Conservation (phyloP, 2,797 vertebrate genomes). For the Cottoperca gobio region DNA sequence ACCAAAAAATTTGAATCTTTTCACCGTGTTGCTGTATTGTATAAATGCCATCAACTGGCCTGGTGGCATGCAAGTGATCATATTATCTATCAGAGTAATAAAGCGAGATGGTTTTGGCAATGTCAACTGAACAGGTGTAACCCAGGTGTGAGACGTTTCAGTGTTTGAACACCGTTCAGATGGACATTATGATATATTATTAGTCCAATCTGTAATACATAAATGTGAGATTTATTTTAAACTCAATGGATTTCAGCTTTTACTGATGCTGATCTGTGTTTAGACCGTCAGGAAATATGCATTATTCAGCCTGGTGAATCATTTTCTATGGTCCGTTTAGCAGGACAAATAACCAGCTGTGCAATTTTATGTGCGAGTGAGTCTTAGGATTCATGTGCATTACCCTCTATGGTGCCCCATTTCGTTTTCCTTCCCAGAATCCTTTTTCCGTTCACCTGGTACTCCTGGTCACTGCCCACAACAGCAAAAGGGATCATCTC, state of each 20-base stretch:
- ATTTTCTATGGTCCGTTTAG: slow-evolving; percentile 16
- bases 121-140: slow-evolving; percentile 25
- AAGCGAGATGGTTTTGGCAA: not conserved
- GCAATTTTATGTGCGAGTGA: slow-evolving; percentile 7
- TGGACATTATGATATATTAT: slow-evolving; percentile 7
- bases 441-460: slow-evolving; percentile 96
- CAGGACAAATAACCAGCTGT: slow-evolving; percentile 21
- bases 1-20: not conserved
- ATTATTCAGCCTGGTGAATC: slow-evolving; percentile 8
- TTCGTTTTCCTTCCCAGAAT: slow-evolving; percentile 98
- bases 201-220: not conserved
- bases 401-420: slow-evolving; percentile 99
- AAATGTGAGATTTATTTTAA: too few relatives aligned
- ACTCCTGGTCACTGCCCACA: slow-evolving; percentile 98
- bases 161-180: not conserved
- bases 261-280: not conserved
- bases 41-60: not conserved
- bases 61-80: not conserved
- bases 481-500: slow-evolving; percentile 99
- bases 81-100: not conserved
- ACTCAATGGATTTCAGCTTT: not conserved
- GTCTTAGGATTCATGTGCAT: slow-evolving; percentile 7
- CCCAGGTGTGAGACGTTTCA: not conserved
- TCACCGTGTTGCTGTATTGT: not conserved
- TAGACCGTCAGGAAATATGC: not conserved